Base-by-base conservation (phyloP, 2,888 invertebrate species). In the Drosophila mulleri region DNA sequence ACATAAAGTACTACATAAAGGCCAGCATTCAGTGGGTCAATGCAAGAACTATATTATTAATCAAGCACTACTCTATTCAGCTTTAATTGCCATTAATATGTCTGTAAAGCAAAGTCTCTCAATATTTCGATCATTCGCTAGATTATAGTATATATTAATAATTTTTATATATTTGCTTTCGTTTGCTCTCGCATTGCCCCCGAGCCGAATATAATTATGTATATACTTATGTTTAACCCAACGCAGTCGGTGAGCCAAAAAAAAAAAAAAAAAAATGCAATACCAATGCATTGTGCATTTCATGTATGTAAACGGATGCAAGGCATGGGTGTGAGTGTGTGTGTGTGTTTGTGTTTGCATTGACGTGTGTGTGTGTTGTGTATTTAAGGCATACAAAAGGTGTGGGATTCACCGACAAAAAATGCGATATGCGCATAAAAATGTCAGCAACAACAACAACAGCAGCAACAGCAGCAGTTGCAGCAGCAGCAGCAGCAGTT, bases 401-500 rank as follows among this genome's bases (percentile, higher is more conserved):
- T 87, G 88, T 87, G 88, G 84, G 86, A 89, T 87, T 77, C 82
- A 86, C 82, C 87, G 75, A 83, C 87, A 87, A 89, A 50, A 82
- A 87, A 82, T 82, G 77, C 81, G 75, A 84, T 80, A 88, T 87
- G 82, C 81, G 72, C 86, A 86, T 82, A 85, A 83, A 72, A 80
- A 81, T 78, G 70, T 77, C 72, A 78, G 66, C 68, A 78, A 57
- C 68, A 73, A 35, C 68, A 81, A 72, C 71, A 81, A 44, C 69
- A 79, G 7, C 66, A 62, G 37, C 65, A 65, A 45, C 42, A 20
- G 29, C 58, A 37, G 47, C 37, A 20, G 44, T 52, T 35, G 57
- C 58, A 39, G 29, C 47, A 26, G 45, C 37, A 20, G 44, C 54
- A 39, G 57, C 58, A 39, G 72, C 75, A 72, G 80, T 79, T 83